Evolutionary conservation across 2,888 invertebrate genomes (phyloP).

Genomic region (Coenonympha glycerion): DNA sequence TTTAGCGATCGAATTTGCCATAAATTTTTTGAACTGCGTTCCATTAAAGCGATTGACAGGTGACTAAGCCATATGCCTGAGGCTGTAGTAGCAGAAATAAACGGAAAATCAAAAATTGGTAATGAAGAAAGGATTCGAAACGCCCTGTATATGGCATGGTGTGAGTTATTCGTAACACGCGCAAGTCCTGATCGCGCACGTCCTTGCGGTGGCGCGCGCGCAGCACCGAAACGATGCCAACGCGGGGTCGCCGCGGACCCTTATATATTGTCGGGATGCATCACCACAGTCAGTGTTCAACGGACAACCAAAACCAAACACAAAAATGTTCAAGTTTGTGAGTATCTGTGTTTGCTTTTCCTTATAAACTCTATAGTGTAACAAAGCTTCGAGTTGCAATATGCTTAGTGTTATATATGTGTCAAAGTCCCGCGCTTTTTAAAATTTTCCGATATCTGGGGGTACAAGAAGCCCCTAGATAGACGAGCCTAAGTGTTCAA

Average conservation of each 20-base stretch:
- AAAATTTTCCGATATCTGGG: too few species aligned
- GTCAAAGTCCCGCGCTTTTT: too few species aligned
- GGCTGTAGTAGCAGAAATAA: too few species aligned
- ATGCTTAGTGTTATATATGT: too few species aligned
- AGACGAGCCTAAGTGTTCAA: too few species aligned
- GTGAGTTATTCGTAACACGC: constrained; percentile 57
- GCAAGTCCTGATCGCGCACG: constrained; percentile 36
- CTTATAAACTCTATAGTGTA: background rate
- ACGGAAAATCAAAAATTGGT: too few species aligned
- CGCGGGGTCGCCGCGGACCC: constrained; percentile 57
- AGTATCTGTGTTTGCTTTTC: constrained; percentile 38
- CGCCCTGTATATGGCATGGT: constrained; percentile 45
- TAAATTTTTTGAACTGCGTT: too few species aligned
- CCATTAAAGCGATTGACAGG: too few species aligned
- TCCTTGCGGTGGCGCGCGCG: constrained; percentile 51
- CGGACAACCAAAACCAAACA: constrained; percentile 42
- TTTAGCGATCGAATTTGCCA: too few species aligned
- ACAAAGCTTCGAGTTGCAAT: too few species aligned
- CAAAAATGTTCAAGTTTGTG: constrained; percentile 74
- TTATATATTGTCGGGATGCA: constrained; percentile 57
- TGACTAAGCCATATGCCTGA: too few species aligned
- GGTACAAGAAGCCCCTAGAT: too few species aligned
- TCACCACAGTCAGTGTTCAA: constrained; percentile 50
- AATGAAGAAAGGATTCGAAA: constrained; percentile 22
- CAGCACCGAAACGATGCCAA: constrained; percentile 56